Conservation (phyloP, 2,797 vertebrate genomes). For the Antennarius maculatus region DNA sequence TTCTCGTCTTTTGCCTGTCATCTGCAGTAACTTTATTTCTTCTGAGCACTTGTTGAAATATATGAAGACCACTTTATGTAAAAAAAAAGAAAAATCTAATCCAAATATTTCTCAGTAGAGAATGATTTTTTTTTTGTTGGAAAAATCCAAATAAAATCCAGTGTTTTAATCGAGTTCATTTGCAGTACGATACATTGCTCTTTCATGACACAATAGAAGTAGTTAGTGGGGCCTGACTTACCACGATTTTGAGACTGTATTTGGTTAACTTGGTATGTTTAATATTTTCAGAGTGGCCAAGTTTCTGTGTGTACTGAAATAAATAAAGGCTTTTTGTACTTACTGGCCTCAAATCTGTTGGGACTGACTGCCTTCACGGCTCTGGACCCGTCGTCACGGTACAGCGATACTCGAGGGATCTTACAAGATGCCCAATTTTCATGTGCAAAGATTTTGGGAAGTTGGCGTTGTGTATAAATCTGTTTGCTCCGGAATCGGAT, state of each 20-base stretch:
- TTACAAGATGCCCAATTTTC: background rate
- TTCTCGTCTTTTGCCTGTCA: constrained; percentile 43
- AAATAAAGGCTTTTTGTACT: constrained; percentile 62
- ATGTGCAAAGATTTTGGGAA: background rate
- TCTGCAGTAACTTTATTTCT: constrained; percentile 15
- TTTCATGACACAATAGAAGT: background rate
- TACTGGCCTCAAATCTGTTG: constrained; percentile 17
- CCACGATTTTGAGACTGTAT: too few relatives aligned
- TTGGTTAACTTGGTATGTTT: too few relatives aligned
- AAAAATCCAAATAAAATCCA: constrained; percentile 14
- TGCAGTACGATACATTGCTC: background rate
- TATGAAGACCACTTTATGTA: constrained; percentile 20
- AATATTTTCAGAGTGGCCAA: too few relatives aligned
- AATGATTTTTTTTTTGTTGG: constrained; percentile 14
- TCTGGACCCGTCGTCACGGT: too few relatives aligned
- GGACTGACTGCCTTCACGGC: background rate
- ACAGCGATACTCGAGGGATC: too few relatives aligned
- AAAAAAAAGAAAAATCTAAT: background rate
- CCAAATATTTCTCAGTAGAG: background rate
- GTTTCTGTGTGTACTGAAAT: constrained; percentile 8
- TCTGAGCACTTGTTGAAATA: background rate
- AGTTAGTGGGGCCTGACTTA: background rate
- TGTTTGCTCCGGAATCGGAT: too few relatives aligned
- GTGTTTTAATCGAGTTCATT: background rate
- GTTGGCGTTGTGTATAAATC: too few relatives aligned